Evolutionary conservation across 2,888 invertebrate genomes (phyloP), one percentile per base, ranked within the genome.

Genomic region (Steromphala cineraria): DNA sequence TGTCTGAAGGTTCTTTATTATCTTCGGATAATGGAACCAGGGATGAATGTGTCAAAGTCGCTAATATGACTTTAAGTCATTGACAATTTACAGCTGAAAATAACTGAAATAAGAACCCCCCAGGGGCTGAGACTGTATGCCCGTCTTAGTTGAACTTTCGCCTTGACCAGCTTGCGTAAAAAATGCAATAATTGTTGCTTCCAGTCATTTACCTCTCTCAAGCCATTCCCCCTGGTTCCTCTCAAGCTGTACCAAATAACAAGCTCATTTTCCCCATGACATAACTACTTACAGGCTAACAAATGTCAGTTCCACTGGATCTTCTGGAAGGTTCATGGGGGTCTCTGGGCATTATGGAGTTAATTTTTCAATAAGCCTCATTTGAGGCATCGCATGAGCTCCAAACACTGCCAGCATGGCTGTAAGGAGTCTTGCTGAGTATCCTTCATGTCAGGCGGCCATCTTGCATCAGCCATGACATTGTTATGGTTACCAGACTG

Each of bases 171-270:
- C 36, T 19, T 13, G 31, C 40, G 36, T 71, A 71, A 71, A 62
- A 71, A 71, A 71, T 71, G 71, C 10, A 71, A 71, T 71, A 71
- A 71, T 71, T 71, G 31, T 71, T 36, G 71, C 71, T 71, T 71
- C 31, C 28, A 71, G 71, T 40, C 71, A 71, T 71, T 40, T 36
- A 46, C 46, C 71, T 36, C 67, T 36, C 31, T 17, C n/a, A 40
- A 36, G 71, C 15, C 28, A n/a, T 17, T 28, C 15, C 24, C 28
- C 24, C 62, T 62, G 28, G 28, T 71, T n/a, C 19, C 36, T n/a
- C 15, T 36, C 71, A 19, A n/a, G 71, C 36, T 31, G 36, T 17
- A 71, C 28, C 28, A n/a, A 36, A 36, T 19, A 71, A 71, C 36
- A 71, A 71, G 31, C 71, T 40, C 40, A 71, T 71, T 71, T 71